A percentile compares a stretch with the other conserved stretches of the same genome.
Evolutionary conservation across 1,140 invertebrate species (phyloP).

Genomic region (Trypoxylus dichotomus): DNA sequence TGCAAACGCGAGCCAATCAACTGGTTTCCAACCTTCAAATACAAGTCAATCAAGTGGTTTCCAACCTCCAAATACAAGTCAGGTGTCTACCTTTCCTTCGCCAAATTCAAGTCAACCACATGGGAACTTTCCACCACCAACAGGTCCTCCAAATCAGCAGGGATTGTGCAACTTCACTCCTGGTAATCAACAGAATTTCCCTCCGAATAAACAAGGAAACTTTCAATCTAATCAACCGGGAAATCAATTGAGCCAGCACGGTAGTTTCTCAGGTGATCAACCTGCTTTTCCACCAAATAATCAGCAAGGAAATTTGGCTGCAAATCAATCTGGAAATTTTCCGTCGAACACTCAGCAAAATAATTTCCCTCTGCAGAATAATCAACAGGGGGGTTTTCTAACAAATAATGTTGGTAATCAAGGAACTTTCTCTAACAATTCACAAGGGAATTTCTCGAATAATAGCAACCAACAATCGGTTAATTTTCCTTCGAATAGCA

Average conservation of each 20-base stretch:
- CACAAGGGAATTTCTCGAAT: slow-evolving; percentile 32
- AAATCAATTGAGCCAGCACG: neutral
- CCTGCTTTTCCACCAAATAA: neutral
- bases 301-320: neutral
- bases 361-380: neutral
- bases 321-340: neutral
- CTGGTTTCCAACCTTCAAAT: neutral
- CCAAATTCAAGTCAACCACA: neutral
- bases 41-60: neutral
- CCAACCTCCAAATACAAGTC: neutral
- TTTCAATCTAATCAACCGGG: neutral
- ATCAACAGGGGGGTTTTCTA: neutral
- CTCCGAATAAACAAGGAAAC: neutral
- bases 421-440: slow-evolving; percentile 31
- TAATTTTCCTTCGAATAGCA: slow-evolving; percentile 32
- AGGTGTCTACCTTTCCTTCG: neutral
- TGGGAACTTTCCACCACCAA: neutral
- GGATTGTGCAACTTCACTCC: neutral
- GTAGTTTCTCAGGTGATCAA: neutral
- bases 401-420: slow-evolving; percentile 18
- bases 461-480: slow-evolving; percentile 22
- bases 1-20: neutral
- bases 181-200: neutral
- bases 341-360: slow-evolving; percentile 10
- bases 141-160: neutral